Evolutionary conservation across 2,113 vertebrate genomes (phyloP).

Genomic region (Gopherus flavomarginatus): DNA sequence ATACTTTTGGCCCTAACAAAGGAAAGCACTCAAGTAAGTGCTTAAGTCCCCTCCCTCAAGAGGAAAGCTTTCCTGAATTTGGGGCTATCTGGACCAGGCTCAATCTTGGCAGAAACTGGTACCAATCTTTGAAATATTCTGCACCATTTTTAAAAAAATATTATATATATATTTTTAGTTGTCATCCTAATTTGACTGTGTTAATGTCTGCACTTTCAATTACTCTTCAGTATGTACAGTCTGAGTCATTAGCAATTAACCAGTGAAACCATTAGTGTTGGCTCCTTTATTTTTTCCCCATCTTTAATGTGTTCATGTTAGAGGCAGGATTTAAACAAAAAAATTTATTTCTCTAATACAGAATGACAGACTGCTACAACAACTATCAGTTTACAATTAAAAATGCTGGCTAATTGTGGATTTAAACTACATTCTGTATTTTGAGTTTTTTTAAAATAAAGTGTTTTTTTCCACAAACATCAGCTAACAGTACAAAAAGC

Average conservation of each 20-base stretch:
- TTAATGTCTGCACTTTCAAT: background rate
- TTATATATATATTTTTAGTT: background rate
- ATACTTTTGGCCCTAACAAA: background rate
- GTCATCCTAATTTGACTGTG: background rate
- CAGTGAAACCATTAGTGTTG: slow-evolving; percentile 47
- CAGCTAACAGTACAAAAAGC: slow-evolving; percentile 72
- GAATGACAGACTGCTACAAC: slow-evolving; percentile 64
- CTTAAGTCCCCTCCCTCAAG: background rate
- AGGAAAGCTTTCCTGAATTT: background rate
- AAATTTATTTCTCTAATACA: slow-evolving; percentile 70
- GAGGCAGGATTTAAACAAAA: slow-evolving; percentile 65
- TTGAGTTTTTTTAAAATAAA: slow-evolving; percentile 34
- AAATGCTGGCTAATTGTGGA: slow-evolving; percentile 38
- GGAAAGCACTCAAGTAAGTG: background rate
- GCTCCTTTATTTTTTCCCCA: slow-evolving; percentile 42
- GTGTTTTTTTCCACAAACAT: slow-evolving; percentile 25
- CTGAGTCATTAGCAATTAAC: slow-evolving; percentile 29
- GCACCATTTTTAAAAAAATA: background rate
- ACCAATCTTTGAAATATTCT: background rate
- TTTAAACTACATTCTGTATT: slow-evolving; percentile 59
- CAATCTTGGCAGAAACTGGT: background rate
- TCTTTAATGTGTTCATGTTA: slow-evolving; percentile 53
- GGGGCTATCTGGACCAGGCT: background rate
- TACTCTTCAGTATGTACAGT: background rate
- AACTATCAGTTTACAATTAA: slow-evolving; percentile 61